A percentile compares a stretch with the other conserved stretches of the same genome.
These are phyloP conservation scores for Notolepis coatsorum DNA, from an alignment of 2,797 vertebrate genomes.

Conservation along the genomic window DNA sequence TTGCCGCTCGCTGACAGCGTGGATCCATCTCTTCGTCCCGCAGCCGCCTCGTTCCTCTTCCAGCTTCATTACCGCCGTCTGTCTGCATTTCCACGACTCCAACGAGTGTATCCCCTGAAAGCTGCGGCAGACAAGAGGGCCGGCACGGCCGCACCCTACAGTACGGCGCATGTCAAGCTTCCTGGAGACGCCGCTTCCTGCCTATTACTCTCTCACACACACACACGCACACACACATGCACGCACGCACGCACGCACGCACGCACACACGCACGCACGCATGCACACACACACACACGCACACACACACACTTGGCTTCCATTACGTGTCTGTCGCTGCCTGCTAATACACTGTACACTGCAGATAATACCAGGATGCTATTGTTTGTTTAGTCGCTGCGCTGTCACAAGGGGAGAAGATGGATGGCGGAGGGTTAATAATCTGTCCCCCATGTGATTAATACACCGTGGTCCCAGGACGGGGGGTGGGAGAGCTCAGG, in stretches of 20 bases:
- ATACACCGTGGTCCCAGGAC: slow-evolving; percentile 51
- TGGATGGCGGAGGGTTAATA: slow-evolving; percentile 71
- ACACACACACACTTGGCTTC: slow-evolving; percentile 10
- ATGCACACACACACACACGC: slow-evolving; percentile 15
- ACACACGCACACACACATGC: background rate
- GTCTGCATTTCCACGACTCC: too few species aligned
- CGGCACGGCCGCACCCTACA: too few species aligned
- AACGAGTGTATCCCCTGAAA: too few species aligned
- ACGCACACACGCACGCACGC: background rate
- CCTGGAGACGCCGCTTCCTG: too few species aligned
- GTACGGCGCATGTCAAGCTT: too few species aligned
- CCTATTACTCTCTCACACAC: too few species aligned
- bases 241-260: background rate
- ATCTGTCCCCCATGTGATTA: slow-evolving; percentile 74
- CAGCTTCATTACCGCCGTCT: too few species aligned
- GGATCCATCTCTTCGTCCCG: too few species aligned
- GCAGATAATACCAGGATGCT: slow-evolving; percentile 28
- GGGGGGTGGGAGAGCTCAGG: slow-evolving; percentile 49
- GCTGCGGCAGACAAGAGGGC: too few species aligned
- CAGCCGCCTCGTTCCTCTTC: too few species aligned
- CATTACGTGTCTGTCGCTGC: slow-evolving; percentile 15
- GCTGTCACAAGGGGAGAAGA: slow-evolving; percentile 58
- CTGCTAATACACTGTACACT: slow-evolving; percentile 18
- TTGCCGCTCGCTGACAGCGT: too few species aligned
- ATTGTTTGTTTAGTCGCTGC: slow-evolving; percentile 64